Evolutionary conservation across 2,113 vertebrate species (phyloP).

Genomic region (Oceanites oceanicus): DNA sequence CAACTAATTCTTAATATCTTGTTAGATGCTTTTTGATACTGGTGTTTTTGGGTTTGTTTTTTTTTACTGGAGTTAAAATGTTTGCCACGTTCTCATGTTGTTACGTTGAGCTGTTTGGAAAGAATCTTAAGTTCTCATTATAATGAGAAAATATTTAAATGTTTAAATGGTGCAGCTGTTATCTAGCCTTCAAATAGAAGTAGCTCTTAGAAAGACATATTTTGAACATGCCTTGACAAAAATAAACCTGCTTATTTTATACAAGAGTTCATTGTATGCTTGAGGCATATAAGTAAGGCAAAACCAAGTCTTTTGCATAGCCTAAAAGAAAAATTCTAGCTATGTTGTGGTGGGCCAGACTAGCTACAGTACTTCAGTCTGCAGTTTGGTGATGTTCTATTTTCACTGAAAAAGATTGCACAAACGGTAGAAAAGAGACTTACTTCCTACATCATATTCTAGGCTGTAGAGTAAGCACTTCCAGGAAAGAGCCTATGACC

Average conservation of each 20-base stretch:
- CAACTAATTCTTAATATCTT: not conserved
- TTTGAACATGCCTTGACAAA: conserved; percentile 38
- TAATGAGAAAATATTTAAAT: conserved; percentile 38
- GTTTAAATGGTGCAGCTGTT: conserved; percentile 31
- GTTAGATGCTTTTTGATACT: not conserved
- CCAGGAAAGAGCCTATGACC: not conserved
- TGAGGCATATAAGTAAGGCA: not conserved
- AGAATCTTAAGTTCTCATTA: conserved; percentile 27
- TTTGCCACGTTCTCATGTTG: not conserved
- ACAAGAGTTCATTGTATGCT: not conserved
- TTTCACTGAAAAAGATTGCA: not conserved
- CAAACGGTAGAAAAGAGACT: not conserved
- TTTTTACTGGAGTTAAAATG: not conserved
- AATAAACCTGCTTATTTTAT: not conserved
- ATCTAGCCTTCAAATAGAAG: not conserved
- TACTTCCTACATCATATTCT: not conserved
- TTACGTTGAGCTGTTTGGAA: conserved; percentile 21
- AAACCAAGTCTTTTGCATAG: not conserved
- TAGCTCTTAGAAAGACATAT: conserved; percentile 1
- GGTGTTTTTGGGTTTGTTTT: not conserved
- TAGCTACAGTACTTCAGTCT: not conserved
- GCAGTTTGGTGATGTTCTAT: not conserved
- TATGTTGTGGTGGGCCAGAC: not conserved
- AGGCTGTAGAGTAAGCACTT: not conserved
- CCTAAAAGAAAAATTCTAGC: not conserved